phyloP scores from a whole-genome alignment of 2,888 invertebrate species.

The Branchellion lobata region DNA sequence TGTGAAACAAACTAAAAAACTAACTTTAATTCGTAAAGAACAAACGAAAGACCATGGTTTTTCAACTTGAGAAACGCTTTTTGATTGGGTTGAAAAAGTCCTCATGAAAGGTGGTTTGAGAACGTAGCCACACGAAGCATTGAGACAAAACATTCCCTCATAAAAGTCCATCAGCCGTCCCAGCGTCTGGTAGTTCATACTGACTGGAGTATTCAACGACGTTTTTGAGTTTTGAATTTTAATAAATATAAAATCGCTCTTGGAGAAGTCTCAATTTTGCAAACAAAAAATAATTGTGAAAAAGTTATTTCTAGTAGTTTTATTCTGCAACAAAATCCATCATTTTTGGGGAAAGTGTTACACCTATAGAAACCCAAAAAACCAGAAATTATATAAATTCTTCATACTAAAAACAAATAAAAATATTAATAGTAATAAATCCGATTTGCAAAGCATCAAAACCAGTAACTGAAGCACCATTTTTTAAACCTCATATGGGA shows the following conservation, averaged over 20 bases:
- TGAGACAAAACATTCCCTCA: conserved; percentile 67
- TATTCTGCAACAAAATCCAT: too few relatives aligned
- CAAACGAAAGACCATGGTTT: conserved; percentile 57
- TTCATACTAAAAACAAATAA: too few relatives aligned
- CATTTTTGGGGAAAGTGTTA: too few relatives aligned
- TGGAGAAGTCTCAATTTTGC: neutral
- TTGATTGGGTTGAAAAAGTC: conserved; percentile 55
- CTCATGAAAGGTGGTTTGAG: conserved; percentile 68
- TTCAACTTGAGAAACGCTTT: too few relatives aligned
- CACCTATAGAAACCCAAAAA: too few relatives aligned
- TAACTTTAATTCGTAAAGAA: conserved; percentile 63
- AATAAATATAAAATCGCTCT: neutral
- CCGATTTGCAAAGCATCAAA: neutral
- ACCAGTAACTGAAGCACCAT: neutral
- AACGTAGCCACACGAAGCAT: conserved; percentile 69
- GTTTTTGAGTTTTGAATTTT: too few relatives aligned
- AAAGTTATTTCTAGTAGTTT: too few relatives aligned
- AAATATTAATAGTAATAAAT: neutral
- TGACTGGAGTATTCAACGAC: conserved; percentile 58
- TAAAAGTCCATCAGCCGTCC: conserved; percentile 70
- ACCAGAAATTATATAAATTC: too few relatives aligned
- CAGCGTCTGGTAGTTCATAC: conserved; percentile 68
- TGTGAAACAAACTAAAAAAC: neutral
- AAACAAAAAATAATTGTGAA: neutral
- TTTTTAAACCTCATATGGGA: too few relatives aligned